Evolutionary conservation across 2,113 vertebrate genomes (phyloP), one percentile per base, ranked within the genome.

Genomic region (Thinocorus orbignyianus): DNA sequence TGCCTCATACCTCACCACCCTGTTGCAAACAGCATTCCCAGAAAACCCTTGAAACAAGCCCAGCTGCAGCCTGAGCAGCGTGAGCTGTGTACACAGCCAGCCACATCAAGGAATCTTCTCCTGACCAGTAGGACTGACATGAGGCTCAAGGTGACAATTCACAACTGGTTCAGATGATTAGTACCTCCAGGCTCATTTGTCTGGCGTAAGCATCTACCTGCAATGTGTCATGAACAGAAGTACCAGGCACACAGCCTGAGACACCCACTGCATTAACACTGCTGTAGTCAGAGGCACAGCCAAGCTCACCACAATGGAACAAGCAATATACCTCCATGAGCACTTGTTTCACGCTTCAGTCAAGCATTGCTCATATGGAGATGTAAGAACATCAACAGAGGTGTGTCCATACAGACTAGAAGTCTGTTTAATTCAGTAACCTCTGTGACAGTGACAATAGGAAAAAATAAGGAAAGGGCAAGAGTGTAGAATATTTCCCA

Each of bases 151-250:
- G 13, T 79, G 70, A 46, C 74, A 81, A 81, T 0, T 0, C 14
- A 57, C 11, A 60, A 52, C 35, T 46, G 66, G 17, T 22, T 1
- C 1, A 39, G n/a, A 72, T 0, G 0, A 85, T 1, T 14, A 37
- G 11, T 42, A 46, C 41, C 37, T 78, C 44, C 39, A 64, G 42
- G 52, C 17, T 80, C 7, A n/a, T n/a, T 33, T 69, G 5, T 77
- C 31, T 37, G 35, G 52, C 30, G 14, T 33, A 70, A 84, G 18
- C 23, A 61, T 4, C 48, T 10, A 48, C 31, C 39, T 55, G 41
- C n/a, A 80, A 10, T 2, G 26, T 7, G 11, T 54, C 55, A 77
- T 3, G 12, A 88, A 62, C 19, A 78, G 46, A 88, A 84, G 28
- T 23, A 77, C 6, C 17, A 72, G 20, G 30, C 3, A 6, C 20